Conservation (phyloP, 1,140 invertebrate genomes). For the Drosophila pectinifera region DNA sequence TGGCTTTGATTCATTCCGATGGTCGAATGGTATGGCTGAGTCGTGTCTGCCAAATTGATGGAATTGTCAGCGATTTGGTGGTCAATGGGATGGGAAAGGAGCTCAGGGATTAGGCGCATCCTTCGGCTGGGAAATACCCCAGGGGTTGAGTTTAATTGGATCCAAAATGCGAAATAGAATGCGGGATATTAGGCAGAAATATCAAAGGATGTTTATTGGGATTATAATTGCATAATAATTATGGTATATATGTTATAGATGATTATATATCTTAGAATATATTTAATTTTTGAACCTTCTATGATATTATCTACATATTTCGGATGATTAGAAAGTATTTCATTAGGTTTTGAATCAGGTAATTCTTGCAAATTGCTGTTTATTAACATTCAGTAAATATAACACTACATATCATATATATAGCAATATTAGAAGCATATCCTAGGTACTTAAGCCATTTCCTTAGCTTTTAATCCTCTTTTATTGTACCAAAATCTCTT, state of each 20-base stretch:
- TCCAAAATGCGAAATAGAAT: neutral
- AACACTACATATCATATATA: too few species aligned
- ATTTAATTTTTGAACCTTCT: too few species aligned
- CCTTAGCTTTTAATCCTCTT: neutral
- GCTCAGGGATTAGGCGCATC: neutral
- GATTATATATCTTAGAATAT: too few species aligned
- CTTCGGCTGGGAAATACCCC: neutral
- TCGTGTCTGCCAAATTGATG: slow-evolving; percentile 61
- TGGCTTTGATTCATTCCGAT: slow-evolving; percentile 30
- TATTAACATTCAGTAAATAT: too few species aligned
- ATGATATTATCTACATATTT: too few species aligned
- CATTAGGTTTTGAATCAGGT: too few species aligned
- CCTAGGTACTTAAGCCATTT: neutral
- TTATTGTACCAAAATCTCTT: neutral
- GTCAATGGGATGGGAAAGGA: slow-evolving; percentile 4
- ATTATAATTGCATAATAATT: too few species aligned
- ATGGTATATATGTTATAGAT: too few species aligned
- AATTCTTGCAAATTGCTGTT: too few species aligned
- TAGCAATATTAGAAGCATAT: neutral
- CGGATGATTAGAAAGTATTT: too few species aligned
- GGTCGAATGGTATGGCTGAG: slow-evolving; percentile 24
- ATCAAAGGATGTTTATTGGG: neutral
- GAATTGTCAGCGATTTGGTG: slow-evolving; percentile 53
- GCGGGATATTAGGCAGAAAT: neutral
- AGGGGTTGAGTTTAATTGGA: slow-evolving; percentile 5